Conservation (phyloP, 2,888 invertebrate species). For the Chrysomela aeneicollis region DNA sequence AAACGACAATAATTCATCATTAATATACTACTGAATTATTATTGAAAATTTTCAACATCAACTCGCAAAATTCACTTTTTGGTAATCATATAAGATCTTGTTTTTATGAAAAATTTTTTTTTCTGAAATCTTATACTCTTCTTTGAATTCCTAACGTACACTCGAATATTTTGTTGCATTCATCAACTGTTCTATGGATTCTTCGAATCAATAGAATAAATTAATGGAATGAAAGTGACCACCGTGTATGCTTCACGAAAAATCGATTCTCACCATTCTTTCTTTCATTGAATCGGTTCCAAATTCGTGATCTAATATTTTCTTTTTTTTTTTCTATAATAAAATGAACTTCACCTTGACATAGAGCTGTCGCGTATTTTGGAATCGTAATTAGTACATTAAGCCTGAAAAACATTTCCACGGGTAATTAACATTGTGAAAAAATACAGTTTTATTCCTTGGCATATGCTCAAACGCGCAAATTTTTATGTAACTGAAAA, state of each 20-base stretch:
- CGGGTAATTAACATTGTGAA: conserved; percentile 6
- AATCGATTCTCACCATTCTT: neutral
- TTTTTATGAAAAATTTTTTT: too few relatives aligned
- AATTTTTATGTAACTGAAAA: neutral
- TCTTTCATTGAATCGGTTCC: conserved; percentile 18
- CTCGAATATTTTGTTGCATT: too few relatives aligned
- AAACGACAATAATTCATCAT: neutral
- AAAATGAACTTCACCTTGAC: conserved; percentile 19
- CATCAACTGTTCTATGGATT: too few relatives aligned
- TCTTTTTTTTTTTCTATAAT: neutral
- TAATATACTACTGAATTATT: too few relatives aligned
- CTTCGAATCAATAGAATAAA: too few relatives aligned
- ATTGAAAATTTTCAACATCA: too few relatives aligned
- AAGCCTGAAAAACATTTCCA: neutral
- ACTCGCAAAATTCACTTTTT: too few relatives aligned
- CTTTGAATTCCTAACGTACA: too few relatives aligned
- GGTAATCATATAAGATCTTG: too few relatives aligned
- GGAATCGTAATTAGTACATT: conserved; percentile 5
- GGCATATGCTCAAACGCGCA: neutral
- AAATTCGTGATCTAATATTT: conserved; percentile 10
- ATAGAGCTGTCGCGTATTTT: conserved; percentile 10
- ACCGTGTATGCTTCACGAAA: too few relatives aligned
- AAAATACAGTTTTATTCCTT: conserved; percentile 2
- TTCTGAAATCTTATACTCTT: too few relatives aligned
- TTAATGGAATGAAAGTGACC: too few relatives aligned